Evolutionary conservation across 2,888 invertebrate species (phyloP), one percentile per base, ranked within the genome.

Genomic region (Mythimna vitellina): DNA sequence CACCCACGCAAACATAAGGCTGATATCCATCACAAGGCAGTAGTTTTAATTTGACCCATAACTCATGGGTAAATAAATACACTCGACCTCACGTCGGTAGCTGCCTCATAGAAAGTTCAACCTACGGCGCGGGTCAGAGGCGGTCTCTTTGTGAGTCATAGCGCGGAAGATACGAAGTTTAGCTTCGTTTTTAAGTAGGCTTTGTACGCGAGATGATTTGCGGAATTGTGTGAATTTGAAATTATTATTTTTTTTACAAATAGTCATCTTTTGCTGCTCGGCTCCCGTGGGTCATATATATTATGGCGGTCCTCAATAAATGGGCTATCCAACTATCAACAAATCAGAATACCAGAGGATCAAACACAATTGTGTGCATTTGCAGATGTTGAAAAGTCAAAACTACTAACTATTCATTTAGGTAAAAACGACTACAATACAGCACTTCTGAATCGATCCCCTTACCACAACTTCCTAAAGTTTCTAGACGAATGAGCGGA

Each of bases 71-170:
- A 76, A 80, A 84, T 29, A 76, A 80, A 84, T 65, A 77, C 66
- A 70, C 58, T 12, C 77, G 87, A 85, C 85, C 86, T 78, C 85
- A 84, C 86, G 85, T 85, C 65, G 62, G 64, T 79, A 71, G 86
- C 89, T 81, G 76, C 84, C 74, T 78, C 79, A 72, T 89, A 89
- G 88, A 88, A 89, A 89, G 88, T 84, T 82, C 80, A 81, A 82
- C 82, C 63, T 70, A 64, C 65, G 78, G 68, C 57, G 8, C 66
- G 61, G 80, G 87, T 84, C 86, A 84, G 17, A 65, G 72, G 84
- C 83, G 83, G 81, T 60, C 35, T 68, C 87, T 87, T 85, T 85
- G 85, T 76, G 57, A 72, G 2, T 79, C 81, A 72, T 75, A 61
- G 25, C 46, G n/a, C 35, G 42, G 66, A 51, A 75, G 61, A 75